A percentile compares a stretch with the other conserved stretches of the same genome.
Conservation (phyloP, 2,113 vertebrate species). For the Condylura cristata region DNA sequence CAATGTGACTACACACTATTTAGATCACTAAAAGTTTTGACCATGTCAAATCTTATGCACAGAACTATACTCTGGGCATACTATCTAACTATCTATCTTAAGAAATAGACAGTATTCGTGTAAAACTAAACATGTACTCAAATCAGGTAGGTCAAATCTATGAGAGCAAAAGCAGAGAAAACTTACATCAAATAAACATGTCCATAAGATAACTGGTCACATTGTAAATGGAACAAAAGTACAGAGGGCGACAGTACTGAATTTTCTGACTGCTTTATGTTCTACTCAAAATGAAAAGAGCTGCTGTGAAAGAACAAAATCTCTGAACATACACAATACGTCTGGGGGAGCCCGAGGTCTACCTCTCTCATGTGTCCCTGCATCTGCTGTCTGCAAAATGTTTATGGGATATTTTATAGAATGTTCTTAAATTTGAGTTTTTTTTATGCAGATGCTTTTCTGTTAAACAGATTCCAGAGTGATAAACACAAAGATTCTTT, state of each 20-base stretch:
- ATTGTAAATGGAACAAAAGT: not conserved
- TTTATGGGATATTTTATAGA: not conserved
- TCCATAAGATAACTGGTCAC: not conserved
- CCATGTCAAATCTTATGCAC: not conserved
- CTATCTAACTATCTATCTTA: not conserved
- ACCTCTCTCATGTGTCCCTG: not conserved
- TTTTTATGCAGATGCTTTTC: not conserved
- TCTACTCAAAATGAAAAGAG: not conserved
- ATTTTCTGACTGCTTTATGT: constrained; percentile 17
- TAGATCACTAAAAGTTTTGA: not conserved
- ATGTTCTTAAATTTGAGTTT: not conserved
- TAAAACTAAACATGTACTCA: not conserved
- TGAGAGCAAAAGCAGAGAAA: not conserved
- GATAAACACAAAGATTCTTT: not conserved
- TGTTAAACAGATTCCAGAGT: not conserved
- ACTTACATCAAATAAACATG: not conserved
- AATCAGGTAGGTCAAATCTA: not conserved
- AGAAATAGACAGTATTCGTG: not conserved
- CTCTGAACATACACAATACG: not conserved
- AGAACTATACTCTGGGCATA: not conserved
- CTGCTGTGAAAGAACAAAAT: not conserved
- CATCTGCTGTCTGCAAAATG: not conserved
- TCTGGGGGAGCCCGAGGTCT: not conserved
- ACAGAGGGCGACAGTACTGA: not conserved
- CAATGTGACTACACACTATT: not conserved